A percentile compares a stretch with the other conserved stretches of the same genome.
These are phyloP conservation scores for Enchytraeus crypticus DNA, from an alignment of 2,888 invertebrate genomes.

Conservation along the genomic window DNA sequence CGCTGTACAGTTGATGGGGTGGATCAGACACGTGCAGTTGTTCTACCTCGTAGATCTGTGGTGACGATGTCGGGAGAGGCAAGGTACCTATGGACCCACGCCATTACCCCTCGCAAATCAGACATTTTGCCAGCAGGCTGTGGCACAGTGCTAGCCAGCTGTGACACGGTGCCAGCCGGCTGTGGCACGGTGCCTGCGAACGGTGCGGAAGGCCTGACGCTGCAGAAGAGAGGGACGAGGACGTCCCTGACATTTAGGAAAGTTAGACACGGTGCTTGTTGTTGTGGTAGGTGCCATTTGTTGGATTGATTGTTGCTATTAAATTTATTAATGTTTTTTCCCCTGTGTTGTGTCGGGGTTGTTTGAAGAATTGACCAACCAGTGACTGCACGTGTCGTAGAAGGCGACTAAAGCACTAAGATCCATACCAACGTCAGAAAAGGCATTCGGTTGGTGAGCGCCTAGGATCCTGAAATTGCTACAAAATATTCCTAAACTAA, in stretches of 20 bases:
- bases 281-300: slow-evolving; percentile 36
- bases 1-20: slow-evolving; percentile 55
- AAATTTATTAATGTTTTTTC: background rate
- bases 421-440: no score
- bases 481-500: no score
- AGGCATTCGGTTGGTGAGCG: no score
- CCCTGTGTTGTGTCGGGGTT: no score
- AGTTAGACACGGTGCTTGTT: slow-evolving; percentile 40
- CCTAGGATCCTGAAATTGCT: no score
- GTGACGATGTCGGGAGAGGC: slow-evolving; percentile 71
- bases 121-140: slow-evolving; percentile 61
- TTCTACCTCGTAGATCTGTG: slow-evolving; percentile 63
- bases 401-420: no score
- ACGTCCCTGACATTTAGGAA: slow-evolving; percentile 78
- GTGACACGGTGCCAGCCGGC: background rate
- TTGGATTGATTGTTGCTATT: background rate
- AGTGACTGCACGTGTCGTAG: no score
- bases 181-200: slow-evolving; percentile 31
- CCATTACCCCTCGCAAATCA: slow-evolving; percentile 69
- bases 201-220: slow-evolving; percentile 52
- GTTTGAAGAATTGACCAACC: no score
- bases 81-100: slow-evolving; percentile 53
- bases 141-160: no score
- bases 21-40: slow-evolving; percentile 58
- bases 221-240: slow-evolving; percentile 49